A percentile compares a stretch with the other conserved stretches of the same genome.
Evolutionary conservation across 2,888 invertebrate genomes (phyloP).

Genomic region (Seira ritae): DNA sequence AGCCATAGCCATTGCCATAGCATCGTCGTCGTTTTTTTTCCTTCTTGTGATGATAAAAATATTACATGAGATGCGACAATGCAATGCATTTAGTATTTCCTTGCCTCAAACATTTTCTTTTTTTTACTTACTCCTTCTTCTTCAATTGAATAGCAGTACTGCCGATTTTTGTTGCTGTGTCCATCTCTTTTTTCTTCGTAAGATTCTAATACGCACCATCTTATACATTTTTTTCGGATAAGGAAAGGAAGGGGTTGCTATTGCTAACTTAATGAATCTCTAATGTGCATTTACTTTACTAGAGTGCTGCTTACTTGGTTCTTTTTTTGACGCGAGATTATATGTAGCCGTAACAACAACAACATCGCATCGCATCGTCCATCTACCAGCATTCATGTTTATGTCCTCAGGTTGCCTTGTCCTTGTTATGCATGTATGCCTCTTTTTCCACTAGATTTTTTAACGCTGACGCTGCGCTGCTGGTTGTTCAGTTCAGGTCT

Average conservation of each 20-base stretch:
- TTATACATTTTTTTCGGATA: too few species aligned
- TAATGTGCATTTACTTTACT: neutral
- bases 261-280: neutral
- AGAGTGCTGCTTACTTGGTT: too few species aligned
- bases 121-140: neutral
- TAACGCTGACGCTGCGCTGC: too few species aligned
- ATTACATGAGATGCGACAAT: conserved; percentile 4
- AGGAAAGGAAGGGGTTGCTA: too few species aligned
- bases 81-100: neutral
- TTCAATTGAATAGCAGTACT: neutral
- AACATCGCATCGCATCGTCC: too few species aligned
- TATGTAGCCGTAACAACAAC: conserved; percentile 3
- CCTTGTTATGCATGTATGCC: neutral
- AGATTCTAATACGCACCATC: too few species aligned
- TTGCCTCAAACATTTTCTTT: neutral
- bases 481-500: too few species aligned
- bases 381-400: too few species aligned
- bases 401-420: conserved; percentile 7
- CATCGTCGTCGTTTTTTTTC: neutral
- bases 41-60: neutral
- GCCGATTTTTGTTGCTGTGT: conserved; percentile 11
- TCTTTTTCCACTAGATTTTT: too few species aligned
- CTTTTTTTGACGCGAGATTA: neutral
- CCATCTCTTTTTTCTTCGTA: neutral
- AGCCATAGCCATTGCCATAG: too few species aligned